Percentiles rank a stretch among this genome's conserved stretches.
Evolutionary conservation across 1,140 invertebrate genomes (phyloP).

Genomic region (Drosophila persimilis): DNA sequence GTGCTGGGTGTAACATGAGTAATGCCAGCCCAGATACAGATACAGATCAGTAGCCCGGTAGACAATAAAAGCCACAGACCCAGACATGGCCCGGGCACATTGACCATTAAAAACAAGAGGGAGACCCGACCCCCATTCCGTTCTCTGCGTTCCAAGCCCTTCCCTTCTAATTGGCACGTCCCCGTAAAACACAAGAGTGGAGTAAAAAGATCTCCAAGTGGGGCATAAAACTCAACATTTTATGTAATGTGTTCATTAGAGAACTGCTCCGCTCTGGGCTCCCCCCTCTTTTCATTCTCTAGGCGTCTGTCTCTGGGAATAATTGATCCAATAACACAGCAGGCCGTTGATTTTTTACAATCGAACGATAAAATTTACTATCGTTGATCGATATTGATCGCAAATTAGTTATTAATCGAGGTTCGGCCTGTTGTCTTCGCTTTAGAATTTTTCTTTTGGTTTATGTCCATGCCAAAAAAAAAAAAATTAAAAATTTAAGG

Average conservation of each 20-base stretch:
- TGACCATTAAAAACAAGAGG: constrained; percentile 56
- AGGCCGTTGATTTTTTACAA: constrained; percentile 76
- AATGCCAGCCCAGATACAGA: constrained; percentile 53
- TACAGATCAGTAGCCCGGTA: constrained; percentile 72
- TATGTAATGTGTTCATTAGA: constrained; percentile 82
- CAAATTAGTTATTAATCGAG: constrained; percentile 77
- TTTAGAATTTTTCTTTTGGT: background rate
- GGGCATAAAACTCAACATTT: constrained; percentile 75
- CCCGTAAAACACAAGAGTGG: constrained; percentile 13
- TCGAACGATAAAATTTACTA: constrained; percentile 73
- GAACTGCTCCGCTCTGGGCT: background rate
- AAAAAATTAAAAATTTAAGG: background rate
- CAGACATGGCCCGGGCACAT: constrained; percentile 48
- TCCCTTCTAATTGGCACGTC: constrained; percentile 69
- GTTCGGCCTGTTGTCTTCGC: constrained; percentile 40
- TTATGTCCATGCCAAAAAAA: constrained; percentile 16
- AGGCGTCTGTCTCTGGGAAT: constrained; percentile 27
- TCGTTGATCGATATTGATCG: constrained; percentile 73
- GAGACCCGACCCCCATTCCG: constrained; percentile 10
- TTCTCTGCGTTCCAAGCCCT: constrained; percentile 12
- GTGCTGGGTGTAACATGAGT: constrained; percentile 62
- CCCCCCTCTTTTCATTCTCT: too few relatives aligned
- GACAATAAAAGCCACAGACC: constrained; percentile 69
- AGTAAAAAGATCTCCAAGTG: constrained; percentile 38
- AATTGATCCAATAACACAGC: constrained; percentile 79